phyloP scores from a whole-genome alignment of 2,113 vertebrate species.

The Leptosomus discolor region DNA sequence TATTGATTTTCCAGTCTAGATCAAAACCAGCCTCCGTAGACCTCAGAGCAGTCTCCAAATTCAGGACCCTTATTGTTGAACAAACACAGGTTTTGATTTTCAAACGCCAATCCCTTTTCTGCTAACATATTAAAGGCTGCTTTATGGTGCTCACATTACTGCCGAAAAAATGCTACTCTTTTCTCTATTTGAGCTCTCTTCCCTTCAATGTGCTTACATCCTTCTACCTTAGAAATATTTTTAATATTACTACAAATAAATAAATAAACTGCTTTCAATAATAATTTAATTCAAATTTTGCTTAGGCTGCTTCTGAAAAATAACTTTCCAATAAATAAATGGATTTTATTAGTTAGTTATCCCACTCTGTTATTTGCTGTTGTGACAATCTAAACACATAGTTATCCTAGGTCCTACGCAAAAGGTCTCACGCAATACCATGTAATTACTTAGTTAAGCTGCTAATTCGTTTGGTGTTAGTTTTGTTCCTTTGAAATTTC shows the following conservation, averaged over 20 bases:
- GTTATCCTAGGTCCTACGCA: background rate
- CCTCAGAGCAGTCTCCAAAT: background rate
- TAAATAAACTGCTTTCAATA: background rate
- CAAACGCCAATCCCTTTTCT: background rate
- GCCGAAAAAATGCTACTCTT: background rate
- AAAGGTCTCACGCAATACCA: conserved; percentile 10
- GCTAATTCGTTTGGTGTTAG: conserved; percentile 19
- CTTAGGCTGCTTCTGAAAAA: background rate
- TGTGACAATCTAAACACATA: background rate
- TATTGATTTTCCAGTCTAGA: background rate
- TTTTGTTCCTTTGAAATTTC: conserved; percentile 39
- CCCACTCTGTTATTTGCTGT: background rate
- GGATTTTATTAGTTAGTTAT: background rate
- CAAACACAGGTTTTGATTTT: background rate
- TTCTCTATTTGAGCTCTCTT: background rate
- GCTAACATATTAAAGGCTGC: background rate
- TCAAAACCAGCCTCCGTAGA: background rate
- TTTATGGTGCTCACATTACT: background rate
- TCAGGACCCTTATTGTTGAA: background rate
- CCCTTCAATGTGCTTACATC: background rate
- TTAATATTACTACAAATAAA: background rate
- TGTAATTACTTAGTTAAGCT: conserved; percentile 39
- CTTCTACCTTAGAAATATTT: background rate
- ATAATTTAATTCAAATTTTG: background rate
- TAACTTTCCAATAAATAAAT: background rate